Conservation (phyloP, 1,140 invertebrate species). For the Oedothorax gibbosus region DNA sequence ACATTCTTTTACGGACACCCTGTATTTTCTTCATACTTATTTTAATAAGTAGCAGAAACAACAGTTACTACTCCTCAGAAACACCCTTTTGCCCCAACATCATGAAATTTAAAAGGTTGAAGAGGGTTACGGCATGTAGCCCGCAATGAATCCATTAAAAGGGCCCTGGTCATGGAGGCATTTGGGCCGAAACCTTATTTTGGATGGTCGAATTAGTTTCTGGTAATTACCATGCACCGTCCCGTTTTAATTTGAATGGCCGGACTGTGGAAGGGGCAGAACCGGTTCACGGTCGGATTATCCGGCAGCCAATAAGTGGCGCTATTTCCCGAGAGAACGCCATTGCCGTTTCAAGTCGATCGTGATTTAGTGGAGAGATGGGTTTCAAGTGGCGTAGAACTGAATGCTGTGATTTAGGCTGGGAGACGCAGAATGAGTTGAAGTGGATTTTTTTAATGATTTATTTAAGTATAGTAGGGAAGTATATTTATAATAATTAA, state of each 20-base stretch:
- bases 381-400: not conserved
- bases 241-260: constrained; percentile 25
- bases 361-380: constrained; percentile 4
- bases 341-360: not conserved
- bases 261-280: not conserved
- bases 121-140: constrained; percentile 9
- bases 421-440: not conserved
- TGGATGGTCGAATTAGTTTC: constrained; percentile 30
- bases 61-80: too few species aligned
- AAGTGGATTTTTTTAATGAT: too few species aligned
- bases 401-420: not conserved
- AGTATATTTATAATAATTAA: too few species aligned
- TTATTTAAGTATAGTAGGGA: too few species aligned
- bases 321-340: constrained; percentile 10
- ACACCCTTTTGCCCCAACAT: not conserved
- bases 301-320: constrained; percentile 19
- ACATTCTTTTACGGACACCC: too few species aligned
- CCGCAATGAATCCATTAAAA: constrained; percentile 24
- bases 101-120: constrained; percentile 12
- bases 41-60: too few species aligned
- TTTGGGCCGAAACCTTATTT: constrained; percentile 23
- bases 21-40: too few species aligned
- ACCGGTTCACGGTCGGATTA: not conserved
- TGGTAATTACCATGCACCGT: constrained; percentile 21
- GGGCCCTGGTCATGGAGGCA: not conserved